phyloP scores from a whole-genome alignment of 2,113 vertebrate species.

The Empidonax alnorum region DNA sequence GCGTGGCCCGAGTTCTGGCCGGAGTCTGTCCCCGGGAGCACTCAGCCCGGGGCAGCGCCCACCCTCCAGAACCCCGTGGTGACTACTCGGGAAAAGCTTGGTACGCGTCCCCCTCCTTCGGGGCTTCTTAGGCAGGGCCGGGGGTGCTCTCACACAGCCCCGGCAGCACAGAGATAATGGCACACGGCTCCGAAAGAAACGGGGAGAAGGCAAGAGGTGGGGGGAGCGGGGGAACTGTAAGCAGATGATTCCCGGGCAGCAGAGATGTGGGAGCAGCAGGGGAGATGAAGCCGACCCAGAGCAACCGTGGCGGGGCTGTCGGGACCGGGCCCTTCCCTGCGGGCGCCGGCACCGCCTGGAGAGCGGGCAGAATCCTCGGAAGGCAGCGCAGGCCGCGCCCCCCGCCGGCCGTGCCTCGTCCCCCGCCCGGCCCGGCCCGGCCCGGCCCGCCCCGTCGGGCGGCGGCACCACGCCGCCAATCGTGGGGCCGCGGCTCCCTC shows the following conservation, averaged over 20 bases:
- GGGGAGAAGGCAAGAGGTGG: too few species aligned
- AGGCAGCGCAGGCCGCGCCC: neutral
- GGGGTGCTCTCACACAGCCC: rapidly evolving
- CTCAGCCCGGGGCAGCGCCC: neutral
- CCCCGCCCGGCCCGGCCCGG: neutral
- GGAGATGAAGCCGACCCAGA: too few species aligned
- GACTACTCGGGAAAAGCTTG: neutral
- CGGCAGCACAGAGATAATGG: neutral
- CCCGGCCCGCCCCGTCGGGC: neutral
- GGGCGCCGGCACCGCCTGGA: neutral
- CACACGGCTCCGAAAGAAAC: neutral
- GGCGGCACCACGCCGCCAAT: neutral
- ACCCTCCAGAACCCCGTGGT: neutral
- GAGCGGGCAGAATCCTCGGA: neutral
- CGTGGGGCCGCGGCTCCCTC: conserved; percentile 68
- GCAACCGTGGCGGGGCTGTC: neutral
- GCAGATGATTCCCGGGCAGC: neutral
- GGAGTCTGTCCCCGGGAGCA: neutral
- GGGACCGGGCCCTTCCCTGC: neutral
- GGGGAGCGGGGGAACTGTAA: neutral
- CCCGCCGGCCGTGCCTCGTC: neutral
- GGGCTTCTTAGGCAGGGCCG: neutral
- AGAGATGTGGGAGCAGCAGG: neutral
- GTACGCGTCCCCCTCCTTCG: neutral
- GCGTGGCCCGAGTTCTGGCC: neutral